Evolutionary conservation across 2,888 invertebrate genomes (phyloP).

Genomic region (Mantis religiosa): DNA sequence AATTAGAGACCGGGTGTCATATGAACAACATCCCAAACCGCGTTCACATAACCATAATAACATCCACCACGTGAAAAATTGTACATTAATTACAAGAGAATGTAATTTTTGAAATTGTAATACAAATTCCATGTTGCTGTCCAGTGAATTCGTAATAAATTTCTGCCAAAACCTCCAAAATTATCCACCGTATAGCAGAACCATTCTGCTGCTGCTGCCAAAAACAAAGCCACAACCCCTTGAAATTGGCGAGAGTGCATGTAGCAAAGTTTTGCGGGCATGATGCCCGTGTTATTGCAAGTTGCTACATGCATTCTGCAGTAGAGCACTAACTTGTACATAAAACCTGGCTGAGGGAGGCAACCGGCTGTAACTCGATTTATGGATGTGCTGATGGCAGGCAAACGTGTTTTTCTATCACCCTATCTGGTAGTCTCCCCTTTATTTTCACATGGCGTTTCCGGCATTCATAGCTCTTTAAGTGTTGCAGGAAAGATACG

Average conservation of each 20-base stretch:
- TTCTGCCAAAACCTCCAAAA: background rate
- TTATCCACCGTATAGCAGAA: background rate
- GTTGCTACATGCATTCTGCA: background rate
- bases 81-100: background rate
- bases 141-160: background rate
- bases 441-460: background rate
- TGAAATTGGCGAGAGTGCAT: background rate
- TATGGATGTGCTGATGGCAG: background rate
- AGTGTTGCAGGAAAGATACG: background rate
- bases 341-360: background rate
- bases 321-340: background rate
- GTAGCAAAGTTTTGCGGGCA: background rate
- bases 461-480: background rate
- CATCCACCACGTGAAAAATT: background rate
- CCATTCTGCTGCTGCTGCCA: background rate
- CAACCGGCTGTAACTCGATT: background rate
- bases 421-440: background rate
- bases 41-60: background rate
- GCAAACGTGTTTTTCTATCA: background rate
- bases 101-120: background rate
- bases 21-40: background rate
- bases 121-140: background rate
- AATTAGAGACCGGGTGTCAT: background rate
- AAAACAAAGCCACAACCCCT: background rate
- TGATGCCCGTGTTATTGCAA: background rate